phyloP scores from a whole-genome alignment of 2,797 vertebrate species.

The Diglossa cyanea region DNA sequence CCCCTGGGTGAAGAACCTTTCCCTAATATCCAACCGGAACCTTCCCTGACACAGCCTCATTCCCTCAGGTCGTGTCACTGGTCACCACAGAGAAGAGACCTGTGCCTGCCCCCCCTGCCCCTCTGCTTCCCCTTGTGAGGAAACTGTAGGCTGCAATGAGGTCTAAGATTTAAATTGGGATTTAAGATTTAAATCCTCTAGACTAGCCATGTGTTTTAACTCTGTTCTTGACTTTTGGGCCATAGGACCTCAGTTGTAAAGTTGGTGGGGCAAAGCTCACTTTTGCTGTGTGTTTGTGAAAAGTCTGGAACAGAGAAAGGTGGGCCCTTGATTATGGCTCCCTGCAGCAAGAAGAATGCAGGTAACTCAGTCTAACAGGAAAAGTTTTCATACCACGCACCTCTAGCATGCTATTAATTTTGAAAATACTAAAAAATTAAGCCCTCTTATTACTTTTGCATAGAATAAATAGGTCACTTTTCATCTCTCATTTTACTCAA shows the following conservation, averaged over 20 bases:
- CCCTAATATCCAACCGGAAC: not conserved
- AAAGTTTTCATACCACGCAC: not conserved
- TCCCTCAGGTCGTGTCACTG: not conserved
- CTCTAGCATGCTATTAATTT: slow-evolving; percentile 3
- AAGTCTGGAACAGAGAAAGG: not conserved
- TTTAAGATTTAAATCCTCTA: not conserved
- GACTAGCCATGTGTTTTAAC: not conserved
- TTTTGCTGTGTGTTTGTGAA: not conserved
- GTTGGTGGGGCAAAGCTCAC: accelerated
- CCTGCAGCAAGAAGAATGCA: not conserved
- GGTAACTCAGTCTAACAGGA: not conserved
- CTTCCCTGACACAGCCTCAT: not conserved
- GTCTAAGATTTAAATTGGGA: not conserved
- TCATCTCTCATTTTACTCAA: slow-evolving; percentile 47
- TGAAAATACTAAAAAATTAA: slow-evolving; percentile 11
- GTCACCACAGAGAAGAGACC: not conserved
- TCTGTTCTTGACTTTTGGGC: not conserved
- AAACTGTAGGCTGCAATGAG: not conserved
- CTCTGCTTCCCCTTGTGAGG: not conserved
- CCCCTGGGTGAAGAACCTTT: not conserved
- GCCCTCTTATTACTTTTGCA: not conserved
- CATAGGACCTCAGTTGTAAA: not conserved
- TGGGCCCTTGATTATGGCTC: not conserved
- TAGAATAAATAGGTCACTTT: slow-evolving; percentile 30
- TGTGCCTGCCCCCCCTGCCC: not conserved